These are phyloP conservation scores for Misgurnus anguillicaudatus DNA, from an alignment of 2,113 vertebrate species.

Conservation along the genomic window DNA sequence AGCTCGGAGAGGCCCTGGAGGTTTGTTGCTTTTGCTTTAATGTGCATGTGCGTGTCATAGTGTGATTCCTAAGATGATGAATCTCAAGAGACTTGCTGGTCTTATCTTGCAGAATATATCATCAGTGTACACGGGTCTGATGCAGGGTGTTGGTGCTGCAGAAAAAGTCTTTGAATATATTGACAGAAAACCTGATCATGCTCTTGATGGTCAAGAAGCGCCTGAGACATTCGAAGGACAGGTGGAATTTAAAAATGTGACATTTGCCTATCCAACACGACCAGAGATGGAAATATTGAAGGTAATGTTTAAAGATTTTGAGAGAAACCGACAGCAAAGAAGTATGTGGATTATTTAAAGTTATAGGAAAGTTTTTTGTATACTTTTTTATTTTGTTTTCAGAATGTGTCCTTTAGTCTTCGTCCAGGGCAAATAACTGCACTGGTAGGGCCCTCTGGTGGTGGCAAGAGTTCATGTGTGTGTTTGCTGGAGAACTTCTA, in stretches of 20 bases:
- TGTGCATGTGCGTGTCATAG: neutral
- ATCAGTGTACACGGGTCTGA: slow-evolving; percentile 92
- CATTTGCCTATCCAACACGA: slow-evolving; percentile 88
- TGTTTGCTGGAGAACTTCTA: slow-evolving; percentile 95
- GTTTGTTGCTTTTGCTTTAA: slow-evolving; percentile 66
- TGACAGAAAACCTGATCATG: slow-evolving; percentile 83
- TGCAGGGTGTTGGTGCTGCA: slow-evolving; percentile 94
- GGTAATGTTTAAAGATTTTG: slow-evolving; percentile 70
- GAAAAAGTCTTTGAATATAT: slow-evolving; percentile 98
- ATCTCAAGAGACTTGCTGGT: neutral
- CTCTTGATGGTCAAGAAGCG: slow-evolving; percentile 77
- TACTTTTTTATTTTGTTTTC: slow-evolving; percentile 52
- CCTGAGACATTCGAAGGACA: slow-evolving; percentile 82
- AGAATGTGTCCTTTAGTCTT: slow-evolving; percentile 91
- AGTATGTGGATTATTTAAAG: neutral
- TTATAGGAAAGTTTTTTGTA: neutral
- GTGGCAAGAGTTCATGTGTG: slow-evolving; percentile 95
- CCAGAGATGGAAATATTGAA: slow-evolving; percentile 84
- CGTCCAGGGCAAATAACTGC: slow-evolving; percentile 88
- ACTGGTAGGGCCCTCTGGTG: slow-evolving; percentile 91
- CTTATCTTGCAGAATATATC: slow-evolving; percentile 79
- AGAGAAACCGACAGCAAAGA: too few relatives aligned
- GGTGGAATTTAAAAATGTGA: slow-evolving; percentile 90
- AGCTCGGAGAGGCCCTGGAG: slow-evolving; percentile 91
- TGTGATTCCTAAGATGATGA: neutral